These are phyloP conservation scores for Neoascia interrupta DNA, from an alignment of 2,888 invertebrate genomes.

Conservation along the genomic window DNA sequence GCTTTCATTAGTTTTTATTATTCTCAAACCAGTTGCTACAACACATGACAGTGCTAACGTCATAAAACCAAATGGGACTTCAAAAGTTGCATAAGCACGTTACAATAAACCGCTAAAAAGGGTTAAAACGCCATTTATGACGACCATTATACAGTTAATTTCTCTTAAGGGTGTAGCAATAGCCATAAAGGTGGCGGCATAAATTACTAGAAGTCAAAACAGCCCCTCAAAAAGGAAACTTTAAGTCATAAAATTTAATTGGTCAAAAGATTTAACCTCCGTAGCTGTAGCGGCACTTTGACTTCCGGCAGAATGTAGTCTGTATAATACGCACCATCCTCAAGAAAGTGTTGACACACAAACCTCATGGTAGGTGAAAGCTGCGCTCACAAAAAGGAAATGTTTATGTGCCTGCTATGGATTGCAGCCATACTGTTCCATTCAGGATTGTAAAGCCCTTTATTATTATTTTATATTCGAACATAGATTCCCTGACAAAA, in stretches of 20 bases:
- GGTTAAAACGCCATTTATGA: slow-evolving; percentile 39
- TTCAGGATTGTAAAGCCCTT: slow-evolving; percentile 12
- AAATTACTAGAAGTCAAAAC: slow-evolving; percentile 28
- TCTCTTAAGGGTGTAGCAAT: neutral
- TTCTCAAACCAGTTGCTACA: no score
- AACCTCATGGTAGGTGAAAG: no score
- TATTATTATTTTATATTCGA: slow-evolving; percentile 27
- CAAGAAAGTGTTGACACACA: no score
- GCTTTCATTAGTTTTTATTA: no score
- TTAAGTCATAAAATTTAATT: slow-evolving; percentile 31
- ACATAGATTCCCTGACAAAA: slow-evolving; percentile 32
- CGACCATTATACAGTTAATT: slow-evolving; percentile 10
- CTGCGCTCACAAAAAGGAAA: no score
- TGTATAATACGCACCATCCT: no score
- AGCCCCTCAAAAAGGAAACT: slow-evolving; percentile 29
- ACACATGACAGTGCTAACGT: neutral
- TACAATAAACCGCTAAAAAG: slow-evolving; percentile 19
- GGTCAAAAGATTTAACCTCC: neutral
- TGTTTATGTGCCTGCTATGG: no score
- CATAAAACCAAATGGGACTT: slow-evolving; percentile 2
- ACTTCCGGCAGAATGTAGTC: no score
- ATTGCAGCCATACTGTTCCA: no score
- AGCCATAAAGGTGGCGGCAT: slow-evolving; percentile 27
- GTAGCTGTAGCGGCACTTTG: neutral
- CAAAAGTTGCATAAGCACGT: slow-evolving; percentile 16